These are phyloP conservation scores for Camponotus pennsylvanicus DNA, from an alignment of 1,140 invertebrate species.

Conservation along the genomic window DNA sequence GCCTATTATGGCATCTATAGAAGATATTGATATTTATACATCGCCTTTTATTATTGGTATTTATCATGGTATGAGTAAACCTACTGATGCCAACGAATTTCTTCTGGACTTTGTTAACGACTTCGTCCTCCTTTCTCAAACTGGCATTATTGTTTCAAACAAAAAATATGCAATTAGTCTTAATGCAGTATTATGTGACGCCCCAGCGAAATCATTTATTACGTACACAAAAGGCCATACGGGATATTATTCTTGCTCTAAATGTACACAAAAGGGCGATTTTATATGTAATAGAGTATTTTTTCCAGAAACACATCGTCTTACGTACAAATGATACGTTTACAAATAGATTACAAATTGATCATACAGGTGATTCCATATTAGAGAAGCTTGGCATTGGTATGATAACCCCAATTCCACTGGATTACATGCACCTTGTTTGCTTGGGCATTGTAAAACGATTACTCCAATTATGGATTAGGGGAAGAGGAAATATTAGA, in stretches of 20 bases:
- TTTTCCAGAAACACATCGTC: not conserved
- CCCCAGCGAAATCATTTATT: not conserved
- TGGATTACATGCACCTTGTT: no score
- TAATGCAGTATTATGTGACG: conserved; percentile 13
- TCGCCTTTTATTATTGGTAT: not conserved
- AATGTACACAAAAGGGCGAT: not conserved
- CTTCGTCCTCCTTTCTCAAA: not conserved
- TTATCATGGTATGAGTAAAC: not conserved
- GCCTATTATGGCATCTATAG: not conserved
- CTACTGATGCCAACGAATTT: not conserved
- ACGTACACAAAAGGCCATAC: not conserved
- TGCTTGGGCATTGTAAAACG: no score
- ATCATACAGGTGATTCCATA: not conserved
- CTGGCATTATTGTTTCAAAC: not conserved
- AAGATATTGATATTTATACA: not conserved
- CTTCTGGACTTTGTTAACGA: no score
- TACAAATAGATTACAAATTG: not conserved
- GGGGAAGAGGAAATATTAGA: no score
- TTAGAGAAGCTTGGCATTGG: not conserved
- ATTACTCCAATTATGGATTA: no score
- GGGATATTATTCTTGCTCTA: conserved; percentile 1
- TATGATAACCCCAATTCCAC: no score
- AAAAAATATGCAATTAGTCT: conserved; percentile 1
- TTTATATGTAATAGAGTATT: conserved; percentile 1
- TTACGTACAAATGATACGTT: not conserved